Conservation (phyloP, 30 jellyfish, hydroid and myxozoan genomes). For the Sanderia malayensis region DNA sequence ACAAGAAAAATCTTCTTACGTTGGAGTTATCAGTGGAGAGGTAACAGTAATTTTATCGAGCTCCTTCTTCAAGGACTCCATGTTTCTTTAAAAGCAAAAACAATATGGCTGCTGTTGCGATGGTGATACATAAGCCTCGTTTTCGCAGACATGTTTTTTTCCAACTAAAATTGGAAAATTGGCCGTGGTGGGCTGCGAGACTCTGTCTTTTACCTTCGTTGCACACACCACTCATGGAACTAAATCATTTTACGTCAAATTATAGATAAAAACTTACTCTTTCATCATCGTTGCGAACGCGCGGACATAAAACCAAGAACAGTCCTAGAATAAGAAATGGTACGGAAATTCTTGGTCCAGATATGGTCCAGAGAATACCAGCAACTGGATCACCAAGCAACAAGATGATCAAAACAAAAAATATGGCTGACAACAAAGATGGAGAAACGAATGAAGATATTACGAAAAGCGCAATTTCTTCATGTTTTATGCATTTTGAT, state of each 20-base stretch:
- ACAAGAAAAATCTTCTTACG: slow-evolving; percentile 13
- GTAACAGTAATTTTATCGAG: slow-evolving; percentile 24
- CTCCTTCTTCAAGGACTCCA: slow-evolving; percentile 44
- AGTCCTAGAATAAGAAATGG: not conserved
- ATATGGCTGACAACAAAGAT: not conserved
- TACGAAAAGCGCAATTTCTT: not conserved
- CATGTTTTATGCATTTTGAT: slow-evolving; percentile 23
- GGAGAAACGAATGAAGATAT: not conserved
- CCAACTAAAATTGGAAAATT: too few relatives aligned
- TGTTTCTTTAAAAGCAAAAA: not conserved
- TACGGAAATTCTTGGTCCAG: not conserved
- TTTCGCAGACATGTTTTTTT: too few relatives aligned
- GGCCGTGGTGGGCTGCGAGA: too few relatives aligned
- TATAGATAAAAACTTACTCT: too few relatives aligned
- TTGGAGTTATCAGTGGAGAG: slow-evolving; percentile 13
- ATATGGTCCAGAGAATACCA: not conserved
- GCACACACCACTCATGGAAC: not conserved
- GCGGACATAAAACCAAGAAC: not conserved
- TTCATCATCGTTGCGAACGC: too few relatives aligned
- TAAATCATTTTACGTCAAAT: too few relatives aligned
- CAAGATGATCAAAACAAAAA: not conserved
- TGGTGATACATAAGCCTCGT: slow-evolving; percentile 20
- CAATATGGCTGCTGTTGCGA: slow-evolving; percentile 51
- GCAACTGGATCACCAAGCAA: not conserved
- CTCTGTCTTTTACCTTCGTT: too few relatives aligned